Conservation (phyloP, 2,113 vertebrate genomes). For the Calyptomena viridis region DNA sequence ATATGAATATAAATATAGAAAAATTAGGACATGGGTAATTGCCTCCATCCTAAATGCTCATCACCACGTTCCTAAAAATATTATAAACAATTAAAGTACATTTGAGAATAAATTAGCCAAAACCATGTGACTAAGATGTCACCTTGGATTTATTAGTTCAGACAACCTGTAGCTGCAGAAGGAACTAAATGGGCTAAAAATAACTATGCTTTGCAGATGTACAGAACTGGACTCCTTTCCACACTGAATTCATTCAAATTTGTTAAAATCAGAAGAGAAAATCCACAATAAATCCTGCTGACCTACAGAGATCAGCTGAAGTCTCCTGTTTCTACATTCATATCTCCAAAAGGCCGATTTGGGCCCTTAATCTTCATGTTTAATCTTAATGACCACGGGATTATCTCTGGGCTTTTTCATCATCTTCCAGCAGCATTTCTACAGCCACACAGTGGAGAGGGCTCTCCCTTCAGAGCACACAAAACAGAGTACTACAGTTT, state of each 20-base stretch:
- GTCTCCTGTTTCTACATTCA: not conserved
- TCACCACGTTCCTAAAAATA: not conserved
- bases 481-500: not conserved
- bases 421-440: slow-evolving; percentile 39
- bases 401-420: slow-evolving; percentile 56
- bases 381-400: slow-evolving; percentile 37
- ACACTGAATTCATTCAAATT: slow-evolving; percentile 21
- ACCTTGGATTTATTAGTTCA: not conserved
- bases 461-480: not conserved
- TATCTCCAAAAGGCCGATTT: slow-evolving; percentile 52
- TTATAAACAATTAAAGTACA: not conserved
- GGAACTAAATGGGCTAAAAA: not conserved
- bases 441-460: not conserved
- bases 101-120: not conserved
- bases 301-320: slow-evolving; percentile 31
- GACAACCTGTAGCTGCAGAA: not conserved
- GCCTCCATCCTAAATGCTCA: not conserved
- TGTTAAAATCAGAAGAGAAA: slow-evolving; percentile 30
- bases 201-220: not conserved
- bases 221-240: not conserved
- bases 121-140: not conserved
- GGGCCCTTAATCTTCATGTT: slow-evolving; percentile 50
- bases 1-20: not conserved
- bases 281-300: slow-evolving; percentile 35
- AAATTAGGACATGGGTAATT: not conserved